Evolutionary conservation across 2,797 vertebrate species (phyloP).

Genomic region (Enteromius fasciolatus): DNA sequence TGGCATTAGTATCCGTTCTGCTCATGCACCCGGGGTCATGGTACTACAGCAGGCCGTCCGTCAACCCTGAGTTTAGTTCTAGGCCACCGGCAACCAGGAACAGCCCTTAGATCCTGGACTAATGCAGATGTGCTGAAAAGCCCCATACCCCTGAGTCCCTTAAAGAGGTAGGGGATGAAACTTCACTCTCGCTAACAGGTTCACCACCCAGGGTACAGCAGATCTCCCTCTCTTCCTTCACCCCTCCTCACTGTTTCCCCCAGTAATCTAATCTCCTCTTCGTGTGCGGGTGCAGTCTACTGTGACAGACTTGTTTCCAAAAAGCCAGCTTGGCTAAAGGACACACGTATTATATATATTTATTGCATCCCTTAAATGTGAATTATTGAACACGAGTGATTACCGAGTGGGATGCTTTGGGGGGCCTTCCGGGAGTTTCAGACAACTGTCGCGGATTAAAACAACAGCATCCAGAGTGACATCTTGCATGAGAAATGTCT

Average conservation of each 20-base stretch:
- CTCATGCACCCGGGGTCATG: slow-evolving; percentile 29
- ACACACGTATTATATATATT: slow-evolving; percentile 69
- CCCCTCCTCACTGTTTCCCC: slow-evolving; percentile 53
- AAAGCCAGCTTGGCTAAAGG: slow-evolving; percentile 71
- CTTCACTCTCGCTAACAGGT: slow-evolving; percentile 60
- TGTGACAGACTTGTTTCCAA: slow-evolving; percentile 77
- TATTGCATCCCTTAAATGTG: slow-evolving; percentile 77
- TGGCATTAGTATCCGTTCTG: slow-evolving; percentile 55
- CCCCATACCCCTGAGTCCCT: slow-evolving; percentile 58
- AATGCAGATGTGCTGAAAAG: slow-evolving; percentile 74
- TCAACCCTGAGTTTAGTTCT: slow-evolving; percentile 52
- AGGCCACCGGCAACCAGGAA: slow-evolving; percentile 53
- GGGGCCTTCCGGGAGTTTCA: slow-evolving; percentile 6
- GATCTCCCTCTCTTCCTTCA: slow-evolving; percentile 44
- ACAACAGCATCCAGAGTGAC: neutral
- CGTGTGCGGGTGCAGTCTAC: slow-evolving; percentile 81
- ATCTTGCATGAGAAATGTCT: slow-evolving; percentile 19
- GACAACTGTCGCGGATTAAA: slow-evolving; percentile 32
- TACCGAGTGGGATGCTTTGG: slow-evolving; percentile 52
- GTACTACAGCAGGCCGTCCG: slow-evolving; percentile 45
- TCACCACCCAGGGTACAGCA: slow-evolving; percentile 50
- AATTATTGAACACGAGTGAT: slow-evolving; percentile 82
- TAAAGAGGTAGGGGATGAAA: slow-evolving; percentile 59
- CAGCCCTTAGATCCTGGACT: slow-evolving; percentile 43
- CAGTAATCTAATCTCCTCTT: slow-evolving; percentile 82